phyloP scores from a whole-genome alignment of 2,888 invertebrate species.

The Neuroscelio doddi region DNA sequence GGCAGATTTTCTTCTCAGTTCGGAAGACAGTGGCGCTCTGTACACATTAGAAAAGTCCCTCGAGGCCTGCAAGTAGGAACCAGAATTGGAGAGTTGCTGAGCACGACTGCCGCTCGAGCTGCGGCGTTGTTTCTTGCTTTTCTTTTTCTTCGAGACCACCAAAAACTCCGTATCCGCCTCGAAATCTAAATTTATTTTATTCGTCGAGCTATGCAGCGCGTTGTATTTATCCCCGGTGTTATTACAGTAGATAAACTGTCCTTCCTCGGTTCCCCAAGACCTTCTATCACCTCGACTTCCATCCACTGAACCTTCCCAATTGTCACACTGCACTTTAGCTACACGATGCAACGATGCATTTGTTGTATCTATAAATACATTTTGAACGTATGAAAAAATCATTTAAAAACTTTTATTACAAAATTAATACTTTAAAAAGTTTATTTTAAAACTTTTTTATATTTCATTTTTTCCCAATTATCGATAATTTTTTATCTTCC shows the following conservation, averaged over 20 bases:
- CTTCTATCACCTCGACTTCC: slow-evolving; percentile 73
- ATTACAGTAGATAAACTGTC: slow-evolving; percentile 73
- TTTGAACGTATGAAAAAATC: too few species aligned
- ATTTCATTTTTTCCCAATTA: too few species aligned
- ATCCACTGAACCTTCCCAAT: slow-evolving; percentile 64
- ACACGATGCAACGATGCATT: slow-evolving; percentile 59
- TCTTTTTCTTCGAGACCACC: slow-evolving; percentile 85
- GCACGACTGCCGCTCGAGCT: slow-evolving; percentile 69
- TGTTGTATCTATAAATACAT: slow-evolving; percentile 37
- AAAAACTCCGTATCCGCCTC: slow-evolving; percentile 80
- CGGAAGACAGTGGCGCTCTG: slow-evolving; percentile 66
- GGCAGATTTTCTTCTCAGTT: slow-evolving; percentile 79
- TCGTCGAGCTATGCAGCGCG: slow-evolving; percentile 61
- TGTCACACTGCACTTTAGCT: slow-evolving; percentile 64
- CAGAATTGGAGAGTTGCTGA: slow-evolving; percentile 65
- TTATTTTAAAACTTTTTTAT: too few species aligned
- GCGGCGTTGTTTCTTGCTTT: slow-evolving; percentile 80
- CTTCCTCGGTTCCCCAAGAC: slow-evolving; percentile 81
- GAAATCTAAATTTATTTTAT: slow-evolving; percentile 58
- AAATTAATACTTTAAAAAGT: too few species aligned
- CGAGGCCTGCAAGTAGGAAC: slow-evolving; percentile 65
- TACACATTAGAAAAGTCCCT: slow-evolving; percentile 65
- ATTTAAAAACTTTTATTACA: too few species aligned
- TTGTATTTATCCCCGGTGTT: slow-evolving; percentile 67
- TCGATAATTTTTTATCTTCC: too few species aligned